Evolutionary conservation across 2,888 invertebrate species (phyloP).

Genomic region (Machimus rusticus): DNA sequence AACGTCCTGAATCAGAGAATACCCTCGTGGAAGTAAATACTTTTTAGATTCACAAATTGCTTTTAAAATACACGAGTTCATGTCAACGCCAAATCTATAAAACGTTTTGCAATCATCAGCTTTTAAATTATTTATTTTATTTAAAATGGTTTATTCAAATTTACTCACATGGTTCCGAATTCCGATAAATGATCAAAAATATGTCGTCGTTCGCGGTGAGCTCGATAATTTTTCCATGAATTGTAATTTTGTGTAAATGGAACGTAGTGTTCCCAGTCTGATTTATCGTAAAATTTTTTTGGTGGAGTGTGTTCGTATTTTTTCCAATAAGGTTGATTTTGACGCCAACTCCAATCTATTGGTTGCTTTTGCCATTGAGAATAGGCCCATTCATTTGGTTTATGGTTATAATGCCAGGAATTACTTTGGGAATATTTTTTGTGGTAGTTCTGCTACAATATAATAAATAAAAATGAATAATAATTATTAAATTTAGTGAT

Average conservation of each 20-base stretch:
- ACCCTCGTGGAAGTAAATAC: slow-evolving; percentile 69
- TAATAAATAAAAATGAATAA: neutral
- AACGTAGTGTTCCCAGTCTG: slow-evolving; percentile 44
- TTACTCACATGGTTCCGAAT: slow-evolving; percentile 53
- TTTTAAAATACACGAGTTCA: slow-evolving; percentile 67
- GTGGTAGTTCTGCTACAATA: neutral
- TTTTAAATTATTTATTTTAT: neutral
- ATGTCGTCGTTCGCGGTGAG: slow-evolving; percentile 57
- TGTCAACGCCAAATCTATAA: slow-evolving; percentile 54
- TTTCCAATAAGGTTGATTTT: neutral
- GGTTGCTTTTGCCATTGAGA: neutral
- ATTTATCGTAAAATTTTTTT: slow-evolving; percentile 50
- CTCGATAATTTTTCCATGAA: slow-evolving; percentile 54
- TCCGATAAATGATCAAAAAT: slow-evolving; percentile 56
- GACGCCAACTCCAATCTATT: neutral
- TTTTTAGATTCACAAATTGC: slow-evolving; percentile 73
- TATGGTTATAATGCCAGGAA: neutral
- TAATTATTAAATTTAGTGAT: neutral
- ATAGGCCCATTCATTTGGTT: neutral
- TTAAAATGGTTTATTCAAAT: neutral
- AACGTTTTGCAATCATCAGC: neutral
- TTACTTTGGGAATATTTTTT: neutral
- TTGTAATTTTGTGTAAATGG: slow-evolving; percentile 40
- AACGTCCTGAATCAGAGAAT: slow-evolving; percentile 73
- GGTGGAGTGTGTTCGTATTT: neutral